These are phyloP conservation scores for Tenrec ecaudatus DNA, from an alignment of 2,113 vertebrate genomes.

Conservation along the genomic window DNA sequence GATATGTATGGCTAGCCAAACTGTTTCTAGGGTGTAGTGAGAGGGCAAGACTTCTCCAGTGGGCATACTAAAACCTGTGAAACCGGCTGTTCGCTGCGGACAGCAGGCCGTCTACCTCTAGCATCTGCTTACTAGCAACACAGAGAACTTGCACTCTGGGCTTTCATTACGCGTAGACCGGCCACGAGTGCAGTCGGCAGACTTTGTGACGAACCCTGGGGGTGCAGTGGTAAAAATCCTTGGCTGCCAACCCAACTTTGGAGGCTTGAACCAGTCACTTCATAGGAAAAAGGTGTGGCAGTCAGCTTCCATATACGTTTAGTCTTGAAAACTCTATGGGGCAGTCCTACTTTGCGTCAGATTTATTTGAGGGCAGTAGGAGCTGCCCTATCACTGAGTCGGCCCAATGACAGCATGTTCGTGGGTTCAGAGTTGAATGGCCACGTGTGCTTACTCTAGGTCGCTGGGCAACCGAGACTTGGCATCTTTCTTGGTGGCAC, in stretches of 20 bases:
- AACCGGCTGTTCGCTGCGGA: neutral
- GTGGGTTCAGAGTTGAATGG: too few species aligned
- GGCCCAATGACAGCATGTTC: too few species aligned
- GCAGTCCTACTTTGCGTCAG: neutral
- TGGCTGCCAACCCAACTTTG: neutral
- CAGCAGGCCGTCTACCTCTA: neutral
- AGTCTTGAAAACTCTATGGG: neutral
- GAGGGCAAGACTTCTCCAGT: neutral
- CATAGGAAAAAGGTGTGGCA: too few species aligned
- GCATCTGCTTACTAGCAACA: slow-evolving; percentile 16
- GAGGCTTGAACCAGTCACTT: neutral
- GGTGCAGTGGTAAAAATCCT: too few species aligned
- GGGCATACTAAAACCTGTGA: neutral
- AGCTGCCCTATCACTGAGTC: too few species aligned
- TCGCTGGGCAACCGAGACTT: too few species aligned
- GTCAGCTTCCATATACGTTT: too few species aligned
- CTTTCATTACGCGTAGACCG: neutral
- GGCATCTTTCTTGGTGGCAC: too few species aligned
- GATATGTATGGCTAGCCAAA: neutral
- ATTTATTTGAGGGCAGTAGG: too few species aligned
- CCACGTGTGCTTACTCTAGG: too few species aligned
- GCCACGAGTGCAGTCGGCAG: neutral
- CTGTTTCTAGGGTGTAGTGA: neutral
- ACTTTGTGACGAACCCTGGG: neutral
- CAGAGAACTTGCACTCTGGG: neutral